A percentile compares a stretch with the other conserved stretches of the same genome.
Evolutionary conservation across 2,113 vertebrate genomes (phyloP).

Genomic region (Pseudopodoces humilis): DNA sequence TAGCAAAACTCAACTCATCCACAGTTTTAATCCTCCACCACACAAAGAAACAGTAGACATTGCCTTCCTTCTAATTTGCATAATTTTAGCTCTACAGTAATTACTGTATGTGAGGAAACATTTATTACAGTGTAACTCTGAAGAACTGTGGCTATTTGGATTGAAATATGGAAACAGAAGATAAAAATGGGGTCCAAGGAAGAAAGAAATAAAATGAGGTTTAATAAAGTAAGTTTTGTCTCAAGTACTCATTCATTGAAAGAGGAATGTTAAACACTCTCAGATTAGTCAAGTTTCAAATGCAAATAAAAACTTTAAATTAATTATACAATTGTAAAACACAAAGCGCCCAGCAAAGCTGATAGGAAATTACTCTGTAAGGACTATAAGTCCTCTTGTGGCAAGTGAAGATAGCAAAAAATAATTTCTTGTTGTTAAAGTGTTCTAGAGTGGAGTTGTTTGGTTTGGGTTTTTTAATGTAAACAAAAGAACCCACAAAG

Average conservation of each 20-base stretch:
- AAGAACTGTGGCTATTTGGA: not conserved
- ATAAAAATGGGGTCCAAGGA: constrained; percentile 39
- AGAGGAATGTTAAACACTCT: not conserved
- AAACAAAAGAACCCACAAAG: not conserved
- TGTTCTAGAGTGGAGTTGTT: not conserved
- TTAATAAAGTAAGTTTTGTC: constrained; percentile 18
- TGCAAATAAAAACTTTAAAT: constrained; percentile 16
- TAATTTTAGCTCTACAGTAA: constrained; percentile 51
- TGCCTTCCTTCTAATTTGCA: not conserved
- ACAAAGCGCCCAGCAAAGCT: not conserved
- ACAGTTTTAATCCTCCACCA: not conserved
- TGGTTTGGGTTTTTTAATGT: not conserved
- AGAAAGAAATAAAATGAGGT: not conserved
- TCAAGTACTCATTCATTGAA: not conserved
- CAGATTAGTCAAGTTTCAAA: constrained; percentile 23
- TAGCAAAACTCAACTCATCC: not conserved
- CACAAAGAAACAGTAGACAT: not conserved
- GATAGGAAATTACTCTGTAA: not conserved
- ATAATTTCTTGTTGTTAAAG: not conserved
- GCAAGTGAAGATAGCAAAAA: constrained; percentile 18
- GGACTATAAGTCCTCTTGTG: not conserved
- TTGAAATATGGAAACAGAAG: constrained; percentile 57
- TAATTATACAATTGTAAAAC: not conserved
- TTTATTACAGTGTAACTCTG: not conserved
- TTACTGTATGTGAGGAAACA: not conserved